Evolutionary conservation across 2,797 vertebrate species (phyloP), one percentile per base, ranked within the genome.

Genomic region (Thripadectes ignobilis): DNA sequence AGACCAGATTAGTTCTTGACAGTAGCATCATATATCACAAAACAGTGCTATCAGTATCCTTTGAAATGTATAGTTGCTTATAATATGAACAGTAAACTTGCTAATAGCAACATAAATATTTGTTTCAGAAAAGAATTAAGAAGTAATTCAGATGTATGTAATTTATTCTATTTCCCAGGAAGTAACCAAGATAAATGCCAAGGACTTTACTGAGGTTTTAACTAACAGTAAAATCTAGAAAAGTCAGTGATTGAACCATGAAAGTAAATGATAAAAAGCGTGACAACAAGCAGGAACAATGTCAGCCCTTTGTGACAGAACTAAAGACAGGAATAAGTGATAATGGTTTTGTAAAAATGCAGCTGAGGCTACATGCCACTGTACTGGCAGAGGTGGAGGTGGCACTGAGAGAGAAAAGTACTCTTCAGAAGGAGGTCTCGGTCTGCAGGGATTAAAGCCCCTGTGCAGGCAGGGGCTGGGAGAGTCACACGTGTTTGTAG

Each of bases 271-370:
- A 57, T 4, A 57, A 38, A 46, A 81, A 15, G 8, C 10, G 14
- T 63, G 19, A 58, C 18, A 36, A 85, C 5, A 8, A 34, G 45
- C n/a, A 78, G 36, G 55, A 39, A 66, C 26, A 49, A 52, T 1
- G 4, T 62, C 39, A 85, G 36, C 12, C 49, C 17, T 55, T 14
- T 20, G 32, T 8, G 16, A 52, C 19, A 61, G 34, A 68, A 74
- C 14, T 32, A 41, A 52, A 63, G 48, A 4, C 0, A 11, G 8
- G 10, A 38, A 7, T 16, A 54, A 76, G 17, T 0, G 21, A 18
- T 4, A 87, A 59, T 0, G 2, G 21, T 36, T 72, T 67, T 68
- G 34, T 48, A 46, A 67, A 88, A 91, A 54, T 1, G 2, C 32
- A 29, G 4, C 11, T 11, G 27, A 41, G 8, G 10, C 32, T 67